These are phyloP conservation scores for Vulpes vulpes DNA, from an alignment of 2,113 vertebrate species.

Conservation along the genomic window DNA sequence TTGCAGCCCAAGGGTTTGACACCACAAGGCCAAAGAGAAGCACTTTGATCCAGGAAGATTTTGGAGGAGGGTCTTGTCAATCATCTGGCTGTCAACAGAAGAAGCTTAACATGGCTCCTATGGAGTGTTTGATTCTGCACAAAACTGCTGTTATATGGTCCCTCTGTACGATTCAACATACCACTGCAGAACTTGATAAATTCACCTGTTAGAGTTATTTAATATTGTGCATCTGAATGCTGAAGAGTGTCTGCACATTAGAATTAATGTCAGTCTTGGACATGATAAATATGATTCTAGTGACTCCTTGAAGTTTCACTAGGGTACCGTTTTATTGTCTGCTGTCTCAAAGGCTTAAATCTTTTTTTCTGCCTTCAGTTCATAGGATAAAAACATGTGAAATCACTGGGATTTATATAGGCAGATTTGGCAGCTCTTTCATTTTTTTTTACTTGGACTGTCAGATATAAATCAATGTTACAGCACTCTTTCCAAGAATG, in stretches of 20 bases:
- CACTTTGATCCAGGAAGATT: slow-evolving; percentile 24
- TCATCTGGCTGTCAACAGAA: not conserved
- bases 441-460: slow-evolving; percentile 81
- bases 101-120: not conserved
- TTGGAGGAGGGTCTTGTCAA: slow-evolving; percentile 20
- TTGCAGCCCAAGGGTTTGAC: not conserved
- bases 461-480: slow-evolving; percentile 83
- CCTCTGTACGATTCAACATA: not conserved
- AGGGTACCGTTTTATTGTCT: slow-evolving; percentile 78
- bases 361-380: slow-evolving; percentile 77
- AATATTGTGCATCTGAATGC: slow-evolving; percentile 60
- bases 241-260: slow-evolving; percentile 52
- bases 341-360: slow-evolving; percentile 76
- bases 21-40: slow-evolving; percentile 30
- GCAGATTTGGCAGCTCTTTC: slow-evolving; percentile 81
- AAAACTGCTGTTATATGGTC: not conserved
- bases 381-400: slow-evolving; percentile 81
- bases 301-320: slow-evolving; percentile 50
- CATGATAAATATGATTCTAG: slow-evolving; percentile 72
- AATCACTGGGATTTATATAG: slow-evolving; percentile 84
- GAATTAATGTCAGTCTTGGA: slow-evolving; percentile 68
- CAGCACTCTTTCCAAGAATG: slow-evolving; percentile 82
- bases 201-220: slow-evolving; percentile 59
- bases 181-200: slow-evolving; percentile 15
- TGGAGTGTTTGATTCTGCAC: not conserved